Conservation (phyloP, 2,797 vertebrate genomes). For the Agapornis canus region DNA sequence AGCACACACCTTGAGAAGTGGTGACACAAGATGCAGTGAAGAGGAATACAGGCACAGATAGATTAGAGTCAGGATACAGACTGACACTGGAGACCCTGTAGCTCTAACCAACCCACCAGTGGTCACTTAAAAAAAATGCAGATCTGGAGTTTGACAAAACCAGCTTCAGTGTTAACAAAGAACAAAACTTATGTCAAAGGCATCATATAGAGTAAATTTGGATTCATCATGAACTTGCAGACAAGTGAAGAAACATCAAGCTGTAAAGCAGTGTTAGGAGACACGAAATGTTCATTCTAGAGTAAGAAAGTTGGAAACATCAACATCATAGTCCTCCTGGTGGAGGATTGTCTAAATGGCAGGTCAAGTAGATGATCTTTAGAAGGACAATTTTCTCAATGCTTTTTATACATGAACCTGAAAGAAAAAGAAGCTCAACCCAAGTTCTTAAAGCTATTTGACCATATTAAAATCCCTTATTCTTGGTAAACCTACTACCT, state of each 20-base stretch:
- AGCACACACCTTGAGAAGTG: not conserved
- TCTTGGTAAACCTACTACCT: not conserved
- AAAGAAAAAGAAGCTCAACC: not conserved
- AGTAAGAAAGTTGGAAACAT: not conserved
- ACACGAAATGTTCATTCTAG: not conserved
- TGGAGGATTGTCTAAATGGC: not conserved
- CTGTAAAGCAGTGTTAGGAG: not conserved
- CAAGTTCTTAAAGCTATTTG: not conserved
- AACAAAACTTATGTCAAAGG: not conserved
- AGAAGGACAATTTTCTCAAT: not conserved
- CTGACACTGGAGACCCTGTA: not conserved
- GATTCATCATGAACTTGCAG: not conserved
- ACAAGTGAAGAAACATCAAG: not conserved
- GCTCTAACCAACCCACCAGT: not conserved
- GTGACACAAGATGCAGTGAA: not conserved
- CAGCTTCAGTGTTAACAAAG: not conserved
- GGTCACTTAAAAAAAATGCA: not conserved
- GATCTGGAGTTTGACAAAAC: not conserved
- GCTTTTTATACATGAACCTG: not conserved
- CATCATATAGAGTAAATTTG: not conserved
- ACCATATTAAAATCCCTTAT: not conserved
- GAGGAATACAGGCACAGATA: rapidly evolving
- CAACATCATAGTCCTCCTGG: not conserved
- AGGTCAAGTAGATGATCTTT: not conserved
- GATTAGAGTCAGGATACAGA: not conserved